Conservation (phyloP, 1,140 invertebrate species). For the Tenebrio molitor region DNA sequence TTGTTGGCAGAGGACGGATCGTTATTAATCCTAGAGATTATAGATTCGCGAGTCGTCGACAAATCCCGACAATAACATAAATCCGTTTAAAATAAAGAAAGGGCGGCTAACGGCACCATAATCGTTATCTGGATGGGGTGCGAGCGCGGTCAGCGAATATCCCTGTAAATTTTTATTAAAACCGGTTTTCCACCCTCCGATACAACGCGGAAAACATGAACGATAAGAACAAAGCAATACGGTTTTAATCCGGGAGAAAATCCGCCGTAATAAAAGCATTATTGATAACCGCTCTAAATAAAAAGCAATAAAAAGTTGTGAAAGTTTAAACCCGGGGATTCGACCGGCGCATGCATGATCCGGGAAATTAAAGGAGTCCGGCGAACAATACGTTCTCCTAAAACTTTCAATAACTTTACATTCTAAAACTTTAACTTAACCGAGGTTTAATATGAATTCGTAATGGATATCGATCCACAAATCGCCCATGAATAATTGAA, state of each 20-base stretch:
- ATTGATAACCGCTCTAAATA: slow-evolving; percentile 4
- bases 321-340: slow-evolving; percentile 33
- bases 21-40: background rate
- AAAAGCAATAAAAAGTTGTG: slow-evolving; percentile 44
- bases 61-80: no score
- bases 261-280: slow-evolving; percentile 3
- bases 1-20: background rate
- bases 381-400: slow-evolving; percentile 16
- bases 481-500: slow-evolving; percentile 31
- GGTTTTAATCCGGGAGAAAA: background rate
- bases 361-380: background rate
- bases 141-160: background rate
- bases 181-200: background rate
- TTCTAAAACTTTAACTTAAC: slow-evolving; percentile 24
- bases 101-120: background rate
- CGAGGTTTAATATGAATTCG: slow-evolving; percentile 43
- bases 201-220: background rate
- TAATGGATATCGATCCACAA: slow-evolving; percentile 28
- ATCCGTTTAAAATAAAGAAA: background rate
- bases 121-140: background rate
- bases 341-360: slow-evolving; percentile 18
- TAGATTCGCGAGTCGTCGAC: no score
- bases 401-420: slow-evolving; percentile 22
- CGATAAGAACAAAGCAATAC: slow-evolving; percentile 8
- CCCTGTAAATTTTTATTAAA: slow-evolving; percentile 10